These are phyloP conservation scores for Coleophora deauratella DNA, from an alignment of 2,888 invertebrate species.

Conservation along the genomic window DNA sequence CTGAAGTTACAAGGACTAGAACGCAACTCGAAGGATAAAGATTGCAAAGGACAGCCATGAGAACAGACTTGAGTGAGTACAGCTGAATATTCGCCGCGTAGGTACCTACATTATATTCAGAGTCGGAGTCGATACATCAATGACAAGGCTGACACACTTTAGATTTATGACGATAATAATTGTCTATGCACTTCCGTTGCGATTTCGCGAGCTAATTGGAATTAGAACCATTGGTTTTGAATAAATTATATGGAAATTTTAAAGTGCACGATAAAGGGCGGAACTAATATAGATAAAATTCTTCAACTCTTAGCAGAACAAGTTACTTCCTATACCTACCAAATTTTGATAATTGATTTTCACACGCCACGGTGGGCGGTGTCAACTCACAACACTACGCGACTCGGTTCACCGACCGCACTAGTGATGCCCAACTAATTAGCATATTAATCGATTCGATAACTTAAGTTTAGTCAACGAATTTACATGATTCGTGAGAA, in stretches of 20 bases:
- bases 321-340: constrained; percentile 29
- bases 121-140: constrained; percentile 9
- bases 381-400: constrained; percentile 66
- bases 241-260: neutral
- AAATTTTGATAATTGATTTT: constrained; percentile 76
- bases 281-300: no score
- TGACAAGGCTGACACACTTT: constrained; percentile 7
- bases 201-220: constrained; percentile 11
- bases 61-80: neutral
- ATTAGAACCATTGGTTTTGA: constrained; percentile 4
- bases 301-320: no score
- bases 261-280: neutral
- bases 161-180: constrained; percentile 13
- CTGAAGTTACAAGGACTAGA: no score
- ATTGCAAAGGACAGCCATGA: no score
- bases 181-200: constrained; percentile 9
- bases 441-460: constrained; percentile 73
- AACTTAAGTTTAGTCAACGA: constrained; percentile 72
- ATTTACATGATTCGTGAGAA: constrained; percentile 74
- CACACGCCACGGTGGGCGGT: constrained; percentile 88
- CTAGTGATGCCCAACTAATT: constrained; percentile 68
- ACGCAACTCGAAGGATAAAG: no score
- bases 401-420: constrained; percentile 62
- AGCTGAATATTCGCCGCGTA: neutral
- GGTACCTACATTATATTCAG: constrained; percentile 5